Percentiles rank a stretch among this genome's conserved stretches.
Evolutionary conservation across 2,888 invertebrate genomes (phyloP).

Genomic region (Eupithecia abbreviata): DNA sequence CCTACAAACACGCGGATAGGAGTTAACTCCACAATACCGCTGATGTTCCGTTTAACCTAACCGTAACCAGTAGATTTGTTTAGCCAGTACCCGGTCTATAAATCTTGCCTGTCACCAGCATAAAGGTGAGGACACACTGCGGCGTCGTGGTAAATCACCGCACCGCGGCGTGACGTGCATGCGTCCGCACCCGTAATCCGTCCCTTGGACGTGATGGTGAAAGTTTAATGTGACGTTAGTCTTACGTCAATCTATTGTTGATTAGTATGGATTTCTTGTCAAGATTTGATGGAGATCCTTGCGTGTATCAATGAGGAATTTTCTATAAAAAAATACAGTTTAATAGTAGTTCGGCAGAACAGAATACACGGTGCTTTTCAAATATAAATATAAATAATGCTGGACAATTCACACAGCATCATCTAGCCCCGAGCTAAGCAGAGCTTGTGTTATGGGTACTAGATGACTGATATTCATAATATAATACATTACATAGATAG

Average conservation of each 20-base stretch:
- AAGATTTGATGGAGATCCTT: background rate
- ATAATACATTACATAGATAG: no score
- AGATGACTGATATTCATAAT: no score
- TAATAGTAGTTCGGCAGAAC: no score
- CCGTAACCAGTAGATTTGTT: slow-evolving; percentile 46
- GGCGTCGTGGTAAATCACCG: slow-evolving; percentile 57
- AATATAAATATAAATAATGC: no score
- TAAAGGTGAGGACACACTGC: slow-evolving; percentile 72
- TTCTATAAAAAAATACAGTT: no score
- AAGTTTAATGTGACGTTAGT: slow-evolving; percentile 47
- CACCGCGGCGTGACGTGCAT: slow-evolving; percentile 64
- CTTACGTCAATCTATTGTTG: background rate
- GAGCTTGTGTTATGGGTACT: no score
- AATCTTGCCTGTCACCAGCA: slow-evolving; percentile 68
- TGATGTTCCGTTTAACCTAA: slow-evolving; percentile 21
- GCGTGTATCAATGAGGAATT: background rate
- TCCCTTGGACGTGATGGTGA: slow-evolving; percentile 52
- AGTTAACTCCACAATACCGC: background rate
- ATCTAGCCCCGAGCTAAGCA: no score
- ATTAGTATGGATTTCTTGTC: background rate
- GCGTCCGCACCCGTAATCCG: slow-evolving; percentile 58
- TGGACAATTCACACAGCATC: no score
- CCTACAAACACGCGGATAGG: background rate
- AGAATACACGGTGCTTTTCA: no score
- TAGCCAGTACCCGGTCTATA: slow-evolving; percentile 61